phyloP scores from a whole-genome alignment of 1,140 invertebrate species.

The Pteromalus puparum region DNA sequence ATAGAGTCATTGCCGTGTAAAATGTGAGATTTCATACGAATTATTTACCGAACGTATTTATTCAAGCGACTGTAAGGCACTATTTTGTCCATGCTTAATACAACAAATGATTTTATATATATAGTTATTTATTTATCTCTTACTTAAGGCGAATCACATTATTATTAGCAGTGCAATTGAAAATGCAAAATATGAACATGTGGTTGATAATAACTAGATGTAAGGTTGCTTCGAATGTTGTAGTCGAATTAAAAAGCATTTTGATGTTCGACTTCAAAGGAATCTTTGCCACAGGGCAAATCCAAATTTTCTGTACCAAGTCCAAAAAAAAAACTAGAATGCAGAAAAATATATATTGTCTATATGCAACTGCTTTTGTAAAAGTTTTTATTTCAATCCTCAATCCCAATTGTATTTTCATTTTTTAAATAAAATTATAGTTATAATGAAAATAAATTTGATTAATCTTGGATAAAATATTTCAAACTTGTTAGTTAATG shows the following conservation, averaged over 20 bases:
- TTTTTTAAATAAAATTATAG: too few species aligned
- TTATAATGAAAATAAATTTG: too few species aligned
- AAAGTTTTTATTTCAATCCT: background rate
- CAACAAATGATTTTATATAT: background rate
- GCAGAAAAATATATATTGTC: constrained; percentile 40
- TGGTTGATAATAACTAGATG: constrained; percentile 49
- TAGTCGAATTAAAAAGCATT: background rate
- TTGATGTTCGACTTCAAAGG: constrained; percentile 14
- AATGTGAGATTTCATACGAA: background rate
- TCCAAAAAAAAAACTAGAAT: background rate
- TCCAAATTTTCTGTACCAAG: constrained; percentile 21
- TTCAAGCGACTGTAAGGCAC: background rate
- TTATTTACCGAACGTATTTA: background rate
- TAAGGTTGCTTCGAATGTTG: constrained; percentile 33
- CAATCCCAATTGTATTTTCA: too few species aligned
- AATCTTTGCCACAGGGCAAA: background rate
- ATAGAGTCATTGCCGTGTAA: background rate
- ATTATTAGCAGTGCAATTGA: background rate
- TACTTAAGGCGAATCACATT: background rate
- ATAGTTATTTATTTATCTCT: background rate
- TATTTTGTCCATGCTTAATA: background rate
- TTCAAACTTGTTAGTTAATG: background rate
- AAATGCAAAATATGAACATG: constrained; percentile 27
- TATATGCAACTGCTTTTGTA: constrained; percentile 22
- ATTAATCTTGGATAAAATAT: too few species aligned